phyloP scores from a whole-genome alignment of 1,140 invertebrate genomes.

The Sitobion miscanthi region DNA sequence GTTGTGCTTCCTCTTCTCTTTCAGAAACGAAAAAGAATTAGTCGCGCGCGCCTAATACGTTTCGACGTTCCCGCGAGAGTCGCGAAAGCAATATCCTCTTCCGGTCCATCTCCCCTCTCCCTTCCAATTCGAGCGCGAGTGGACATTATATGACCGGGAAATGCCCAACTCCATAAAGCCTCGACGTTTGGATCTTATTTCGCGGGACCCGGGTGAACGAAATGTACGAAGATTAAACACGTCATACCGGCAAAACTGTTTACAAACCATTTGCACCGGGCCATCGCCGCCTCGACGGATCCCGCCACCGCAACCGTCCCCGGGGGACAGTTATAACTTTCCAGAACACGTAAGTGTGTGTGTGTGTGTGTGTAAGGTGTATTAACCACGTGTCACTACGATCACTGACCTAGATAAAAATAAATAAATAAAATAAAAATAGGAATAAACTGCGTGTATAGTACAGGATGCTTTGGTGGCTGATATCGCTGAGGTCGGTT shows the following conservation, averaged over 20 bases:
- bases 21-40: conserved; percentile 8
- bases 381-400: conserved; percentile 11
- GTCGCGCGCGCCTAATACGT: not conserved
- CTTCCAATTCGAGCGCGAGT: not conserved
- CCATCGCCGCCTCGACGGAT: not conserved
- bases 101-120: not conserved
- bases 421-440: not conserved
- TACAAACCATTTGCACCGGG: conserved; percentile 15
- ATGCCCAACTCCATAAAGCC: not conserved
- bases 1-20: not conserved
- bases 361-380: not conserved
- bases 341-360: not conserved
- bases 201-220: not conserved
- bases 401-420: conserved; percentile 2
- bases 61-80: conserved; percentile 26
- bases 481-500: not conserved
- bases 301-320: not conserved
- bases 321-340: not conserved
- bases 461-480: not conserved
- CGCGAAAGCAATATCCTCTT: conserved; percentile 24
- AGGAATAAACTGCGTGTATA: not conserved
- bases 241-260: conserved; percentile 29
- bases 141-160: not conserved
- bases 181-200: conserved; percentile 14
- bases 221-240: not conserved